A percentile compares a stretch with the other conserved stretches of the same genome.
Conservation (phyloP, 2,888 invertebrate species). For the Sinelater perroti region DNA sequence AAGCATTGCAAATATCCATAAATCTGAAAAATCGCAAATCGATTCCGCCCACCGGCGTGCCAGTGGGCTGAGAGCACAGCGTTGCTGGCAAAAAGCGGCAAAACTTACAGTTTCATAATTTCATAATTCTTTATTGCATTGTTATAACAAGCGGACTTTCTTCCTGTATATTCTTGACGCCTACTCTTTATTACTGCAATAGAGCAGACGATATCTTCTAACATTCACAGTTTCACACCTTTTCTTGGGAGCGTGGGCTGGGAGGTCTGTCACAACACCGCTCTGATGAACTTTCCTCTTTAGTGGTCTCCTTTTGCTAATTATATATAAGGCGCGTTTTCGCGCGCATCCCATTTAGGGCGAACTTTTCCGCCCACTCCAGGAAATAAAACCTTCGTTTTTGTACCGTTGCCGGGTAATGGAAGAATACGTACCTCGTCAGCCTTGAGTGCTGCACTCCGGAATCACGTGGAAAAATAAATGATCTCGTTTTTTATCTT, state of each 20-base stretch:
- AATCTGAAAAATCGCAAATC: slow-evolving; percentile 35
- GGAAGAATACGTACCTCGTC: slow-evolving; percentile 16
- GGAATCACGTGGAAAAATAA: slow-evolving; percentile 16
- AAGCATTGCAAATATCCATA: slow-evolving; percentile 32
- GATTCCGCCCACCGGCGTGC: slow-evolving; percentile 27
- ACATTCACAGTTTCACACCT: slow-evolving; percentile 49
- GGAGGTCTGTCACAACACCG: slow-evolving; percentile 27
- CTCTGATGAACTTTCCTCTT: slow-evolving; percentile 27
- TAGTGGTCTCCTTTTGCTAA: no score
- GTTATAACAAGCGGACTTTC: slow-evolving; percentile 50
- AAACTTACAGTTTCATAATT: slow-evolving; percentile 53
- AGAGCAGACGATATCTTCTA: slow-evolving; percentile 38
- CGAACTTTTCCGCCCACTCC: background rate
- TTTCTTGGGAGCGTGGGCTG: slow-evolving; percentile 35
- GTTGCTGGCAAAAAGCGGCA: slow-evolving; percentile 45
- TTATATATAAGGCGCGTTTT: no score
- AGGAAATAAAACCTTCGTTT: slow-evolving; percentile 7
- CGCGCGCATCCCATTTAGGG: no score
- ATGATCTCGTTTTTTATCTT: slow-evolving; percentile 10
- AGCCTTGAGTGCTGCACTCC: slow-evolving; percentile 18
- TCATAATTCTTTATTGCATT: slow-evolving; percentile 51
- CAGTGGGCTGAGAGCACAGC: slow-evolving; percentile 31
- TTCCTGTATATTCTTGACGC: slow-evolving; percentile 49
- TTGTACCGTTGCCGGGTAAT: slow-evolving; percentile 11
- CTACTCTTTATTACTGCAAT: slow-evolving; percentile 48